phyloP scores from a whole-genome alignment of 2,888 invertebrate species.

The Tillus elongatus region DNA sequence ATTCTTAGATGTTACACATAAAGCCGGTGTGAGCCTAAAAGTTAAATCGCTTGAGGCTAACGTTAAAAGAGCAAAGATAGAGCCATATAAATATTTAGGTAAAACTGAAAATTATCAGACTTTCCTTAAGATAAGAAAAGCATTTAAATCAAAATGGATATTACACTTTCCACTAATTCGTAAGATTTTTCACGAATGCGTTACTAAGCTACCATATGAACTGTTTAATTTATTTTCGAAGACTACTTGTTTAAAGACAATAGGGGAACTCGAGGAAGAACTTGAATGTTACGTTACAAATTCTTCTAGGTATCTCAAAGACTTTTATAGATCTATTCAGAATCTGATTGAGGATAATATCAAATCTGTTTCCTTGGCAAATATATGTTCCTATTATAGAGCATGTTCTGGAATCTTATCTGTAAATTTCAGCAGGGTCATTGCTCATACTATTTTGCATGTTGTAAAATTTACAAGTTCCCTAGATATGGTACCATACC shows the following conservation, averaged over 20 bases:
- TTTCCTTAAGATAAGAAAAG: constrained; percentile 50
- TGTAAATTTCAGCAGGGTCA: constrained; percentile 56
- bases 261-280: constrained; percentile 20
- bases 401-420: constrained; percentile 42
- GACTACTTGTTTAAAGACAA: constrained; percentile 16
- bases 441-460: constrained; percentile 56
- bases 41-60: constrained; percentile 46
- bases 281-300: background rate
- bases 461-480: constrained; percentile 49
- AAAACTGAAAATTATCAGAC: constrained; percentile 49
- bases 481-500: constrained; percentile 47
- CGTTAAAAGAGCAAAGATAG: constrained; percentile 42
- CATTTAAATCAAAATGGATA: constrained; percentile 49
- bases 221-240: constrained; percentile 43
- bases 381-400: background rate
- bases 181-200: constrained; percentile 47
- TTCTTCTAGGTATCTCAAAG: background rate
- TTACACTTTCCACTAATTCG: constrained; percentile 55
- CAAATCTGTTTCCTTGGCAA: constrained; percentile 9
- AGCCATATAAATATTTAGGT: constrained; percentile 52
- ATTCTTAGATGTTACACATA: constrained; percentile 50
- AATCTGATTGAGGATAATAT: constrained; percentile 22
- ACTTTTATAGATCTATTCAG: constrained; percentile 16
- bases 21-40: constrained; percentile 51
- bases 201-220: constrained; percentile 44